phyloP scores from a whole-genome alignment of 2,113 vertebrate species.

The Ochotona curzoniae region DNA sequence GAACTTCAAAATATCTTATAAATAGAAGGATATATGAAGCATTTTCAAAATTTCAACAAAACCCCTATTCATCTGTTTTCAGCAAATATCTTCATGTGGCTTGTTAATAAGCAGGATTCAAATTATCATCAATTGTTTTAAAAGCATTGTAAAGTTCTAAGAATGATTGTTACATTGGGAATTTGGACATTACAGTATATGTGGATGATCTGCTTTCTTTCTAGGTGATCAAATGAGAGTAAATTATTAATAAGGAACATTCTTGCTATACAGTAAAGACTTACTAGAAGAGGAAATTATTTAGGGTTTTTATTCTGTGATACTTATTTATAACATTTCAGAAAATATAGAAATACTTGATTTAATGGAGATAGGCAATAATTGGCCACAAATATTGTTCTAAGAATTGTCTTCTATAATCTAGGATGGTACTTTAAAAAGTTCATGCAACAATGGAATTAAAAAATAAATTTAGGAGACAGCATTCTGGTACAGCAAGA shows the following conservation, averaged over 20 bases:
- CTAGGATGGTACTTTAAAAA: no score
- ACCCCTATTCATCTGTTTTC: background rate
- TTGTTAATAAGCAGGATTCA: background rate
- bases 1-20: background rate
- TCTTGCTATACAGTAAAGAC: background rate
- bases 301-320: background rate
- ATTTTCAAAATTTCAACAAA: slow-evolving; percentile 9
- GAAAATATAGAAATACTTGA: background rate
- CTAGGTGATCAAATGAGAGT: background rate
- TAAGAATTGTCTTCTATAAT: background rate
- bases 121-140: background rate
- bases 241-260: background rate
- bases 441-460: no score
- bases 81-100: background rate
- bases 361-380: background rate
- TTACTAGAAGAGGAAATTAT: background rate
- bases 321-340: background rate
- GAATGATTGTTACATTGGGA: background rate
- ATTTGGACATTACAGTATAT: background rate
- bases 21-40: background rate
- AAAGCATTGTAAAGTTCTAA: background rate
- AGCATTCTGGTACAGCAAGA: no score
- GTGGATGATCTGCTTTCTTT: background rate
- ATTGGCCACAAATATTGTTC: background rate
- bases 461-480: no score